Evolutionary conservation across 2,113 vertebrate genomes (phyloP).

Genomic region (Chinchilla lanigera): DNA sequence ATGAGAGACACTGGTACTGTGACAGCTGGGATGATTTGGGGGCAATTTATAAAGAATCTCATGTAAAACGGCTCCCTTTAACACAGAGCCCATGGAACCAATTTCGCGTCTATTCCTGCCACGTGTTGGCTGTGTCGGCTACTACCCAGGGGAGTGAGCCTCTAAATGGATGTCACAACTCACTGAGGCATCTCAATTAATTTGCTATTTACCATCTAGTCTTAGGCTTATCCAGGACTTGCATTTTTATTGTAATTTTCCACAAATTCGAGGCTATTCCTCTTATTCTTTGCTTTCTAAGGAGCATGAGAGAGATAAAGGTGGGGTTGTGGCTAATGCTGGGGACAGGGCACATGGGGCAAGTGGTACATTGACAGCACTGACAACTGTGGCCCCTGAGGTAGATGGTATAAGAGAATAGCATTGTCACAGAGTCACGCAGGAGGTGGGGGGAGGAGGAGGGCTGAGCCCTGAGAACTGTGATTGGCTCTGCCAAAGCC

Average conservation of each 20-base stretch:
- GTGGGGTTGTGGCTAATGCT: neutral
- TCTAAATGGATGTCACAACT: neutral
- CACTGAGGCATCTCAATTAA: neutral
- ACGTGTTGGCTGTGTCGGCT: too few relatives aligned
- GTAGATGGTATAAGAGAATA: neutral
- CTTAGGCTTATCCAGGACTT: neutral
- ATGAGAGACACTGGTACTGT: fast-evolving
- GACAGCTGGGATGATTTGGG: neutral
- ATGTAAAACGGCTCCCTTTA: neutral
- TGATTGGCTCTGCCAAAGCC: neutral
- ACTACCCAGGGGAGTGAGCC: fast-evolving
- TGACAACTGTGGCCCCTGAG: neutral
- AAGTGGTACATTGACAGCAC: fast-evolving
- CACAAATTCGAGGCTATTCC: neutral
- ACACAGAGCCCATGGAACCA: neutral
- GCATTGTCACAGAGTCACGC: neutral
- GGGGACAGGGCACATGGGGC: neutral
- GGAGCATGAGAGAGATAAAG: neutral
- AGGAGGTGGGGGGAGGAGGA: neutral
- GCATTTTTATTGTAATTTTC: neutral
- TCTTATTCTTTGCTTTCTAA: neutral
- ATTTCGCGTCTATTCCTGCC: neutral
- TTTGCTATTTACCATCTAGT: neutral
- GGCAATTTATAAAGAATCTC: neutral
- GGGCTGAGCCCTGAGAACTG: neutral